Evolutionary conservation across 1,140 invertebrate genomes (phyloP).

Genomic region (Heterodera schachtii): DNA sequence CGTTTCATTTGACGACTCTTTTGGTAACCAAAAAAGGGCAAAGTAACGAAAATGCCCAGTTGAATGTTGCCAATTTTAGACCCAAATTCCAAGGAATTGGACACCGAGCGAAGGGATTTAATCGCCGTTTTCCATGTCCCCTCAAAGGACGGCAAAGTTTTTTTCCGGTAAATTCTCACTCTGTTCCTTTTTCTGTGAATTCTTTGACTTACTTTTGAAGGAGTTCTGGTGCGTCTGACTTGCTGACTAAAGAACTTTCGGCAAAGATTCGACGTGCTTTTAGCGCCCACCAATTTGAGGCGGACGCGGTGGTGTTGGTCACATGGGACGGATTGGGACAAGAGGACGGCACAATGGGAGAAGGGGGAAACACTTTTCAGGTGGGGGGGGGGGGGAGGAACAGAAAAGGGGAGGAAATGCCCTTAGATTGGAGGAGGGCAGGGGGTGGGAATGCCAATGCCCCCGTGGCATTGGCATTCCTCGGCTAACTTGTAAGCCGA

Average conservation of each 20-base stretch:
- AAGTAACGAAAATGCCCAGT: too few species aligned
- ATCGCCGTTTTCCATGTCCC: slow-evolving; percentile 40
- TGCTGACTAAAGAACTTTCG: slow-evolving; percentile 31
- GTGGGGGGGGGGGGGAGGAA: not conserved
- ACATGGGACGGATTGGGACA: slow-evolving; percentile 41
- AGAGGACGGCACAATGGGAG: slow-evolving; percentile 12
- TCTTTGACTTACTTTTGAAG: not conserved
- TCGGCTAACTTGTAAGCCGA: too few species aligned
- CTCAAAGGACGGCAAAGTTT: slow-evolving; percentile 28
- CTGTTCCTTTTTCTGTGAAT: slow-evolving; percentile 7
- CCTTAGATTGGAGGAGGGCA: not conserved
- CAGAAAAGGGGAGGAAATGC: too few species aligned
- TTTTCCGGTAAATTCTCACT: slow-evolving; percentile 23
- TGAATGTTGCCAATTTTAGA: slow-evolving; percentile 16
- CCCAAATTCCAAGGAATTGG: slow-evolving; percentile 22
- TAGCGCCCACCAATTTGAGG: slow-evolving; percentile 36
- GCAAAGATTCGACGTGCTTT: slow-evolving; percentile 40
- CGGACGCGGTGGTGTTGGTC: slow-evolving; percentile 32
- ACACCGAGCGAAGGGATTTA: slow-evolving; percentile 32
- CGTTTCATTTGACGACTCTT: slow-evolving; percentile 34
- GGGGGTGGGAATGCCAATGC: too few species aligned
- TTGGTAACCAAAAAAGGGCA: slow-evolving; percentile 16
- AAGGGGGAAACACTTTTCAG: slow-evolving; percentile 33
- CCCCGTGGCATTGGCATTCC: too few species aligned
- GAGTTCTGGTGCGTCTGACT: slow-evolving; percentile 2